A percentile compares a stretch with the other conserved stretches of the same genome.
phyloP scores from a whole-genome alignment of 1,140 invertebrate genomes.

The Elysia chlorotica region DNA sequence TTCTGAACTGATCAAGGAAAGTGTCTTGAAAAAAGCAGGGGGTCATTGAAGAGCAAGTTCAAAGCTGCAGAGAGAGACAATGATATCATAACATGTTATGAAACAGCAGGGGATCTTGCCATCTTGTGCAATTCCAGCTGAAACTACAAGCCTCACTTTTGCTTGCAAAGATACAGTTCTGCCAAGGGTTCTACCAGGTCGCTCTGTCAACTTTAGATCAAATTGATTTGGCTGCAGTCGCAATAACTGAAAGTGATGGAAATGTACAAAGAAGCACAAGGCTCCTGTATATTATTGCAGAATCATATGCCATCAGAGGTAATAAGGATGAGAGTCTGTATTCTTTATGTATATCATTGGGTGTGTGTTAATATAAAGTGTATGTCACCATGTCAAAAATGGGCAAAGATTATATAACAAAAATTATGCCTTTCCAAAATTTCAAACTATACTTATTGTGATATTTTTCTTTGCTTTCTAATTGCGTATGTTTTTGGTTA shows the following conservation, averaged over 20 bases:
- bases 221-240: constrained; percentile 8
- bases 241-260: constrained; percentile 13
- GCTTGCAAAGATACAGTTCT: constrained; percentile 21
- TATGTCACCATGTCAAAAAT: no score
- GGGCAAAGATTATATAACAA: no score
- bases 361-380: no score
- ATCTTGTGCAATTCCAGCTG: constrained; percentile 78
- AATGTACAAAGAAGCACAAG: constrained; percentile 3
- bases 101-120: constrained; percentile 84
- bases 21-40: constrained; percentile 7
- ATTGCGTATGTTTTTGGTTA: no score
- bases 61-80: constrained; percentile 66
- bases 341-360: no score
- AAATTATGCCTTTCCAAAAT: no score
- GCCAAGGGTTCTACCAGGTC: constrained; percentile 22
- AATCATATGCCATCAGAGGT: constrained; percentile 24
- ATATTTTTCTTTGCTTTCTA: no score
- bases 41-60: constrained; percentile 4
- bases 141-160: constrained; percentile 14
- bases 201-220: constrained; percentile 2
- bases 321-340: no score
- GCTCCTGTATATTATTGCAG: constrained; percentile 15
- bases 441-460: no score
- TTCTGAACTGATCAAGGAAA: no score
- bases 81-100: constrained; percentile 82